Base-by-base conservation (phyloP, 2,797 vertebrate species). In the Ctenochaetus hawaiiensis region DNA sequence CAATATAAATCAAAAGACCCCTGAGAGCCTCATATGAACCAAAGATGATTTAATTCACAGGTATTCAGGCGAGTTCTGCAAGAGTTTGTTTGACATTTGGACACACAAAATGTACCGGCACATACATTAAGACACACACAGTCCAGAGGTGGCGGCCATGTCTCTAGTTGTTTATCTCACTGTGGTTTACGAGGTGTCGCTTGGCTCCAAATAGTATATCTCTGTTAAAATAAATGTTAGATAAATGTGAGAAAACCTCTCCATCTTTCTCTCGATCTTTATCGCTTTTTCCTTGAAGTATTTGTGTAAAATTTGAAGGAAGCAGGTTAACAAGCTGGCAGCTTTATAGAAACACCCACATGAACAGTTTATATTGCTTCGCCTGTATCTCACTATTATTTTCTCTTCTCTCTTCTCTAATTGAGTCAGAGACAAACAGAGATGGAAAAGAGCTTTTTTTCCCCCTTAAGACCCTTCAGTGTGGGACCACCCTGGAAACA, bases 401-500 rank as follows among this genome's bases (percentile, higher is more conserved):
- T 58, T 10, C 17, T 20, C 7, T 39, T 8, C 53, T 62, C 62
- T 68, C 75, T 67, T 86, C 87, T 78, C 73, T 84, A 75, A 87
- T 68, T 77, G 67, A 74, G 13, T 68, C 54, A 53, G 45, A 75
- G 30, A 67, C 72, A 75, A 81, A 82, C 16, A 66, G 34, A 78
- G 54, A 47, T 44, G 37, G 49, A 62, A 47, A 51, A 59, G 9
- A 37, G 60, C 30, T n/a, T 49, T 2, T 23, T 18, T 5, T 41
- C 34, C 16, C 48, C 90, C 18, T 91, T 67, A 84, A 89, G 14
- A 76, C 81, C n/a, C 88, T 88, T n/a, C 81, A 86, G 39, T 23
- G 57, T 84, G 75, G 44, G 95, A 94, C 71, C 94, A 95, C 91
- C 66, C 87, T 43, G 1, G 92, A 92, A 30, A 87, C 81, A 11